A percentile compares a stretch with the other conserved stretches of the same genome.
These are phyloP conservation scores for Dromaius novaehollandiae DNA, from an alignment of 2,113 vertebrate genomes.

Conservation along the genomic window DNA sequence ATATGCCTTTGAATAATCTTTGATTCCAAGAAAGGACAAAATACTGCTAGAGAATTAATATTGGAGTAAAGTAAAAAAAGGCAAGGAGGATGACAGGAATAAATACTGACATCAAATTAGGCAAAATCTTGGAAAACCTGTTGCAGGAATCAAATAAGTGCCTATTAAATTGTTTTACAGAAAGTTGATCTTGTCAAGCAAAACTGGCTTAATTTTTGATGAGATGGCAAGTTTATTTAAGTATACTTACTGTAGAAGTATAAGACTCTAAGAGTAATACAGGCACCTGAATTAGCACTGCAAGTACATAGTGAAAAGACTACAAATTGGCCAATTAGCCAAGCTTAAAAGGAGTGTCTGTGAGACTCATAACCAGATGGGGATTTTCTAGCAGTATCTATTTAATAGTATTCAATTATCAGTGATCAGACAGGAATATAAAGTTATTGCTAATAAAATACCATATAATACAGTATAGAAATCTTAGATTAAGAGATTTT, in stretches of 20 bases:
- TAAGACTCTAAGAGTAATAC: neutral
- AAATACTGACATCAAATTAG: neutral
- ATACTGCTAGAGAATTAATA: neutral
- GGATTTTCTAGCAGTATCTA: neutral
- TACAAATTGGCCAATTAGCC: neutral
- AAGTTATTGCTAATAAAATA: neutral
- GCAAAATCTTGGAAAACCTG: neutral
- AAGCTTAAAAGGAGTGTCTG: neutral
- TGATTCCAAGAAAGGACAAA: neutral
- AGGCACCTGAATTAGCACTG: neutral
- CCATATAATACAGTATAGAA: neutral
- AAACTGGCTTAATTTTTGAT: neutral
- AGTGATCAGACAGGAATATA: neutral
- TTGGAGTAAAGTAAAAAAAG: neutral
- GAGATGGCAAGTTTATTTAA: neutral
- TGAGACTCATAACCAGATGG: neutral
- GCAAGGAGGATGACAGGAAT: neutral
- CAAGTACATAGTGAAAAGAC: neutral
- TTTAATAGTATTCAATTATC: neutral
- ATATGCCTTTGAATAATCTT: neutral
- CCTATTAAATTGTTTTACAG: neutral
- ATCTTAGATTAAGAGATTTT: neutral
- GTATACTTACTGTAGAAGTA: neutral
- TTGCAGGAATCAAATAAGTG: neutral
- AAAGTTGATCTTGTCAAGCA: neutral